A percentile compares a stretch with the other conserved stretches of the same genome.
These are phyloP conservation scores for Agrypnia vestita DNA, from an alignment of 1,140 invertebrate species.

Conservation along the genomic window DNA sequence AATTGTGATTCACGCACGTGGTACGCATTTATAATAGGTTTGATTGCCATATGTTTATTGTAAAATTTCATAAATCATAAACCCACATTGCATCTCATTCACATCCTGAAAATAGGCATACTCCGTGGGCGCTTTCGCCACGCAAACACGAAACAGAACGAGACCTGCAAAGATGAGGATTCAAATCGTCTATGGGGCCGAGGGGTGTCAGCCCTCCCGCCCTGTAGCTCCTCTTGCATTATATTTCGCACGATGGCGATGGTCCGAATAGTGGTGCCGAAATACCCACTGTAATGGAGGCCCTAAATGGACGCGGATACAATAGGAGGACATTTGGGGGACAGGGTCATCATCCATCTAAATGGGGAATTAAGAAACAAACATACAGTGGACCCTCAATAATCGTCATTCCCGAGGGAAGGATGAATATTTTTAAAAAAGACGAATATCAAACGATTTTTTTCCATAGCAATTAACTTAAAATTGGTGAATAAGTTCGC, in stretches of 20 bases:
- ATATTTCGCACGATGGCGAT: conserved; percentile 54
- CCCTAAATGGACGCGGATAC: conserved; percentile 62
- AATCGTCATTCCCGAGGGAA: too few relatives aligned
- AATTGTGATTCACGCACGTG: too few relatives aligned
- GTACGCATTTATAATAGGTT: too few relatives aligned
- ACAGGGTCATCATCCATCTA: conserved; percentile 62
- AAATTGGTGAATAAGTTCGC: too few relatives aligned
- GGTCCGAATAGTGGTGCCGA: conserved; percentile 57
- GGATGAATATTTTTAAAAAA: too few relatives aligned
- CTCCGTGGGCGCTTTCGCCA: not conserved
- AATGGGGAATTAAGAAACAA: not conserved
- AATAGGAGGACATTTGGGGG: conserved; percentile 69
- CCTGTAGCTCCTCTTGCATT: not conserved
- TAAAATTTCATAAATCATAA: too few relatives aligned
- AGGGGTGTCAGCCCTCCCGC: not conserved
- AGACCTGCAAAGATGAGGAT: not conserved
- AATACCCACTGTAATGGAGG: conserved; percentile 61
- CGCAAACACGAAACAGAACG: not conserved
- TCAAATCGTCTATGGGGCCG: conserved; percentile 10
- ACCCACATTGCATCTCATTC: too few relatives aligned
- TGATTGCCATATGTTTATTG: too few relatives aligned
- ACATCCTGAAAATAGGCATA: not conserved
- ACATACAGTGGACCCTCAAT: too few relatives aligned
- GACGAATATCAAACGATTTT: too few relatives aligned
- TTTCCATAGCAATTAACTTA: too few relatives aligned